Evolutionary conservation across 30 jellyfish, hydroid and myxozoan genomes (phyloP).

Genomic region (Chrysaora quinquecirrha): DNA sequence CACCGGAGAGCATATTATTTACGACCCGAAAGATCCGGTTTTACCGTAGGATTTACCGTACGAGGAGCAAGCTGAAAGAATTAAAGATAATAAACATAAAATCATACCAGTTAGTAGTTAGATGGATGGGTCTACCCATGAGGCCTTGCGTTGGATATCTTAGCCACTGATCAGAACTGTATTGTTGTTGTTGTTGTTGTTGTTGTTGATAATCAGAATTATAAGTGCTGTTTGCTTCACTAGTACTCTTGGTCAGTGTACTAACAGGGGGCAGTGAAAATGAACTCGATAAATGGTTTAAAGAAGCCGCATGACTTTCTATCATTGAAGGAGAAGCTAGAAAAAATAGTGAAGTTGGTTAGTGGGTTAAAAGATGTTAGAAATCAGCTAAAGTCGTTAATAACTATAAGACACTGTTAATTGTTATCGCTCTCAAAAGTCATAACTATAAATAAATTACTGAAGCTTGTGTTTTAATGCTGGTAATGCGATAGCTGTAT

Average conservation of each 20-base stretch:
- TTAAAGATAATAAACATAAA: too few relatives aligned
- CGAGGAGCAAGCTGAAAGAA: neutral
- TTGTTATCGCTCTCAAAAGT: too few relatives aligned
- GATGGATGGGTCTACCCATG: slow-evolving; percentile 73
- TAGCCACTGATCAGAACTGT: slow-evolving; percentile 80
- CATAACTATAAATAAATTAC: too few relatives aligned
- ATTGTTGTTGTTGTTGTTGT: too few relatives aligned
- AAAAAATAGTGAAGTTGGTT: slow-evolving; percentile 24
- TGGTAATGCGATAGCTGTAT: too few relatives aligned
- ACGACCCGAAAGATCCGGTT: neutral
- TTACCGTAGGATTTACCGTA: neutral
- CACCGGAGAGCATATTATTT: neutral
- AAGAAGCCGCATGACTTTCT: slow-evolving; percentile 61
- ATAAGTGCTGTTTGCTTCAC: slow-evolving; percentile 53
- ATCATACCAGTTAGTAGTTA: slow-evolving; percentile 83
- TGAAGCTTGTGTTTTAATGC: too few relatives aligned
- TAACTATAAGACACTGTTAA: too few relatives aligned
- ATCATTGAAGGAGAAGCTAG: slow-evolving; percentile 83
- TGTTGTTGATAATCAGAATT: slow-evolving; percentile 74
- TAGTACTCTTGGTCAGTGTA: slow-evolving; percentile 94
- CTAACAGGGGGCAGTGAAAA: slow-evolving; percentile 98
- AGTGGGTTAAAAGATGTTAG: slow-evolving; percentile 13
- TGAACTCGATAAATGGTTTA: slow-evolving; percentile 74
- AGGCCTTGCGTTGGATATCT: slow-evolving; percentile 75
- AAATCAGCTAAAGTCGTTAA: too few relatives aligned